A percentile compares a stretch with the other conserved stretches of the same genome.
Conservation (phyloP, 2,797 vertebrate species). For the Acipenser oxyrinchus region DNA sequence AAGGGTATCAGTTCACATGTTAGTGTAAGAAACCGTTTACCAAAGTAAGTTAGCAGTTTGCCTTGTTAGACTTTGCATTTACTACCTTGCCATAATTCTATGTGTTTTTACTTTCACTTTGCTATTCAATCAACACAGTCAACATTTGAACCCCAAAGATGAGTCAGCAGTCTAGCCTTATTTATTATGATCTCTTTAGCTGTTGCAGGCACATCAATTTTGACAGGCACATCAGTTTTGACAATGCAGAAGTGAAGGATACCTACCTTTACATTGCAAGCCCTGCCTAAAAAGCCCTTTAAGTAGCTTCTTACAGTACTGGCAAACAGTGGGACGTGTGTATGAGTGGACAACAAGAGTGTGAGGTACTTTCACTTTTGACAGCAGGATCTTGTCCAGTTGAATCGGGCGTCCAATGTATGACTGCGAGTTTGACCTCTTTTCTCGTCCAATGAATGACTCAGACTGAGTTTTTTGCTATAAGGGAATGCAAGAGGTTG, state of each 20-base stretch:
- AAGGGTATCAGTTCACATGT: too few species aligned
- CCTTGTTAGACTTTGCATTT: too few species aligned
- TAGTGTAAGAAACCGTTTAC: too few species aligned
- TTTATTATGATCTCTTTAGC: too few species aligned
- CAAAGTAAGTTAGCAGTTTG: too few species aligned
- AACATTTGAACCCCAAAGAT: too few species aligned
- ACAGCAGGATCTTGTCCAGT: slow-evolving; percentile 86
- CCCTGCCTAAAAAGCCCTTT: slow-evolving; percentile 93
- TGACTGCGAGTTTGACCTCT: slow-evolving; percentile 84
- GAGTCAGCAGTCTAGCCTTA: too few species aligned
- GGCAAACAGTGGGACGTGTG: slow-evolving; percentile 88
- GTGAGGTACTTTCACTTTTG: slow-evolving; percentile 94
- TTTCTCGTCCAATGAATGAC: slow-evolving; percentile 76
- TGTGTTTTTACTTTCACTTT: too few species aligned
- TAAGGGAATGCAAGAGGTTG: slow-evolving; percentile 7
- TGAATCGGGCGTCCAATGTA: slow-evolving; percentile 86
- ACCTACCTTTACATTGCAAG: slow-evolving; percentile 85
- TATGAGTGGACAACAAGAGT: slow-evolving; percentile 95
- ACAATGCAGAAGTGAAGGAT: background rate
- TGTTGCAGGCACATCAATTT: too few species aligned
- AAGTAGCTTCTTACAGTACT: slow-evolving; percentile 95
- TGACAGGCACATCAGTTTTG: too few species aligned
- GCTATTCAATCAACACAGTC: too few species aligned
- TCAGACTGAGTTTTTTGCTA: slow-evolving; percentile 82
- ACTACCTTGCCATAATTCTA: too few species aligned